Conservation (phyloP, 2,797 vertebrate species). For the Cetoscarus ocellatus region DNA sequence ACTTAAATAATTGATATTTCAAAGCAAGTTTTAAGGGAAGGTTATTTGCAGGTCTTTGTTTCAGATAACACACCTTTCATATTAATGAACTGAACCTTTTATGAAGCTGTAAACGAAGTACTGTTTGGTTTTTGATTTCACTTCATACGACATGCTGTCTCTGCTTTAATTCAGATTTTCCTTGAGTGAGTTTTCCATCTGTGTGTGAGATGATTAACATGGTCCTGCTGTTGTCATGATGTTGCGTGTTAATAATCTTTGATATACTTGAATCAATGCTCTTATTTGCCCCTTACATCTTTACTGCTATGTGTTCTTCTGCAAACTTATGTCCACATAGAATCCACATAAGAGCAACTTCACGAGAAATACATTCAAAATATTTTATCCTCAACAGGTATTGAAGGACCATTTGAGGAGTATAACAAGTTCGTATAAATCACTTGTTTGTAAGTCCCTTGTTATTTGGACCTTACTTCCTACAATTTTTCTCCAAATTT, state of each 20-base stretch:
- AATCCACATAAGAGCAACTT: constrained; percentile 79
- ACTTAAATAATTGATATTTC: not conserved
- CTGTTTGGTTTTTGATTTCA: constrained; percentile 20
- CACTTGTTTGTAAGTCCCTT: constrained; percentile 87
- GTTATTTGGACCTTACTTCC: constrained; percentile 86
- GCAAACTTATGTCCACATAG: constrained; percentile 79
- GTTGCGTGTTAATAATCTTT: constrained; percentile 60
- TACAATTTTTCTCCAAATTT: constrained; percentile 83
- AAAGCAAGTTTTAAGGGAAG: not conserved
- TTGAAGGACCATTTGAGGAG: constrained; percentile 89
- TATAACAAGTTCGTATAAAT: constrained; percentile 86
- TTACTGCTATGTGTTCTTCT: constrained; percentile 77
- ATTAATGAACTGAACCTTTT: not conserved
- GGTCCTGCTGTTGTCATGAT: constrained; percentile 68
- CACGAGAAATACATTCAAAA: constrained; percentile 82
- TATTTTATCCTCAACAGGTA: constrained; percentile 89
- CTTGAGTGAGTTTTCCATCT: constrained; percentile 48
- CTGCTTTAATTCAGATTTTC: constrained; percentile 33
- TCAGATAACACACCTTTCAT: not conserved
- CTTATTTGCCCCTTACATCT: constrained; percentile 66
- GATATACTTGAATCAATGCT: constrained; percentile 67
- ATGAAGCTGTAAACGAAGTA: constrained; percentile 10
- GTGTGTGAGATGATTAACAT: constrained; percentile 53
- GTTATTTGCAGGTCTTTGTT: not conserved
- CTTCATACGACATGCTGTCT: constrained; percentile 50